These are phyloP conservation scores for Idaea straminata DNA, from an alignment of 2,888 invertebrate genomes.

Conservation along the genomic window DNA sequence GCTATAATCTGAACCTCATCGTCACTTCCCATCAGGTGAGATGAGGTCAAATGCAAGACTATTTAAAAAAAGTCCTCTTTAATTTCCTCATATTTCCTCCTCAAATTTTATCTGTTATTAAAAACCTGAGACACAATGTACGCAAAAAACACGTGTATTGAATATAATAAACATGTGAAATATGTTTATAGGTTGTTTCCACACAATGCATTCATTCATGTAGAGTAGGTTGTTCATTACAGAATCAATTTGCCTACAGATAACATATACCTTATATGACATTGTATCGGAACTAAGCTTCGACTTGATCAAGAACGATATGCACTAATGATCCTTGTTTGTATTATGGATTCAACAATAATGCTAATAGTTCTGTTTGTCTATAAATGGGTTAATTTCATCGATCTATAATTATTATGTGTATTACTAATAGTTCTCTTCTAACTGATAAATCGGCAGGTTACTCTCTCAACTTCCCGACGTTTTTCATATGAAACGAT, in stretches of 20 bases:
- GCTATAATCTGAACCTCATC: no score
- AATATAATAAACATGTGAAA: neutral
- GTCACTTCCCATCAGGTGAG: no score
- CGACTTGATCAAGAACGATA: neutral
- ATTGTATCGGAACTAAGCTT: neutral
- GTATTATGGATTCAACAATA: neutral
- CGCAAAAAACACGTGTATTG: neutral
- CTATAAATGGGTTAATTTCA: neutral
- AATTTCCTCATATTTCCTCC: no score
- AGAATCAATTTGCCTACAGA: neutral
- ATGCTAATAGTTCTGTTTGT: neutral
- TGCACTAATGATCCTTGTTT: neutral
- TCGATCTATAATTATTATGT: neutral
- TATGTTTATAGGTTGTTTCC: neutral
- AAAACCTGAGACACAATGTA: no score
- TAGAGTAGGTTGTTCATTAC: neutral
- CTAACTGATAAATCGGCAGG: no score
- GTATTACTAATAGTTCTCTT: no score
- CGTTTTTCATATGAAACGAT: no score
- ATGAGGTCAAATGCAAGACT: no score
- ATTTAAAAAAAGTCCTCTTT: no score
- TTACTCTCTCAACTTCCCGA: no score
- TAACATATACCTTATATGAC: neutral
- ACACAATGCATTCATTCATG: neutral
- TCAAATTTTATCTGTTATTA: no score